phyloP scores from a whole-genome alignment of 2,888 invertebrate species.

The Lacanobia wlatinum region DNA sequence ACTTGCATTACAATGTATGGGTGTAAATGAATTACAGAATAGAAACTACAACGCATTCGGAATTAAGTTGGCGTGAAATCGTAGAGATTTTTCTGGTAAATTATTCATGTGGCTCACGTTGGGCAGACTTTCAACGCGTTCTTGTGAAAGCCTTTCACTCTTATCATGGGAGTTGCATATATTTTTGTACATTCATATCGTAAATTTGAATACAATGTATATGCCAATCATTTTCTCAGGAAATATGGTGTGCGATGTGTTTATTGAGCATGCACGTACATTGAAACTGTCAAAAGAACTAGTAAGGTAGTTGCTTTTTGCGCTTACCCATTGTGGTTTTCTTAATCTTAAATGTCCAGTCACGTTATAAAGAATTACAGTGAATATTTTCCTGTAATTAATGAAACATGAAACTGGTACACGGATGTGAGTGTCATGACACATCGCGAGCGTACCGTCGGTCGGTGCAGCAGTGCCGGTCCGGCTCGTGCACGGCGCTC shows the following conservation, averaged over 20 bases:
- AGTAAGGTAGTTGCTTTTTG: not conserved
- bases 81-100: constrained; percentile 91
- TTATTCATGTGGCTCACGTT: constrained; percentile 89
- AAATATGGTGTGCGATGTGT: constrained; percentile 1
- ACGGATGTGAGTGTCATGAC: constrained; percentile 63
- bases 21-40: constrained; percentile 87
- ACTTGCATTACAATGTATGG: constrained; percentile 80
- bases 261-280: not conserved
- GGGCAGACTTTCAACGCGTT: constrained; percentile 88
- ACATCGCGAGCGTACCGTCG: constrained; percentile 55
- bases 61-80: constrained; percentile 90
- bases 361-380: constrained; percentile 29
- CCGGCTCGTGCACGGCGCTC: constrained; percentile 65
- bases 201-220: constrained; percentile 43
- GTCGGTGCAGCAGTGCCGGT: constrained; percentile 58
- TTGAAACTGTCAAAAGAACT: constrained; percentile 8
- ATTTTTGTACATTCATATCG: constrained; percentile 51
- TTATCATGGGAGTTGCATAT: constrained; percentile 81
- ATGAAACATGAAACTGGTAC: constrained; percentile 53
- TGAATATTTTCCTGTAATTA: constrained; percentile 58
- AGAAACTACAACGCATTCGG: constrained; percentile 88
- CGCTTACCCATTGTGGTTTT: not conserved
- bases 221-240: constrained; percentile 31
- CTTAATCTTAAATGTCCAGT: constrained; percentile 11
- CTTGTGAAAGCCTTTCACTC: constrained; percentile 90